Percentiles rank a stretch among this genome's conserved stretches.
Conservation (phyloP, 2,888 invertebrate species). For the Anticlea derivata region DNA sequence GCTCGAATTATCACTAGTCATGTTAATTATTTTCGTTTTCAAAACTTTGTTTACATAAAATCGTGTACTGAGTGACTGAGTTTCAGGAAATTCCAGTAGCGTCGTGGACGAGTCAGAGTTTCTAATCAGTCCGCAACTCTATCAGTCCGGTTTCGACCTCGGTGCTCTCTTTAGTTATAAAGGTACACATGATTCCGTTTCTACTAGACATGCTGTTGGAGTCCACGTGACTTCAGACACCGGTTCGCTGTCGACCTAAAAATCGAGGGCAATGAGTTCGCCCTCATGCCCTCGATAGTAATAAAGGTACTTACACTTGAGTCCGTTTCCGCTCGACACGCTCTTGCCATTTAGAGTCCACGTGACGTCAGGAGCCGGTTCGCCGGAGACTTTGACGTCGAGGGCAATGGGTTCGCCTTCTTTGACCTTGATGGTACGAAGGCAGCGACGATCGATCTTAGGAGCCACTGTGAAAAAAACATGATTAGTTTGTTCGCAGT, state of each 20-base stretch:
- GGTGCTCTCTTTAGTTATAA: too few relatives aligned
- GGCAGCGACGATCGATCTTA: constrained; percentile 95
- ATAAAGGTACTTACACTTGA: constrained; percentile 64
- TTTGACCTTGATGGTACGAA: constrained; percentile 93
- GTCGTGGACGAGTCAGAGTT: too few relatives aligned
- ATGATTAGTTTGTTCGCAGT: neutral
- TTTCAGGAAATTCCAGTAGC: too few relatives aligned
- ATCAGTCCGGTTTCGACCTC: too few relatives aligned
- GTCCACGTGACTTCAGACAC: neutral
- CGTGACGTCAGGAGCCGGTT: constrained; percentile 94
- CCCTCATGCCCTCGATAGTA: neutral
- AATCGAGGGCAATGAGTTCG: neutral
- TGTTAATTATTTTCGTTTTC: too few relatives aligned
- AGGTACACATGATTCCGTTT: too few relatives aligned
- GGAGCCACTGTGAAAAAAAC: constrained; percentile 90
- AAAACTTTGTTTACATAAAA: too few relatives aligned
- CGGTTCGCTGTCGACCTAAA: too few relatives aligned
- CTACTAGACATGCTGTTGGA: too few relatives aligned
- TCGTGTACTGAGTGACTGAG: too few relatives aligned
- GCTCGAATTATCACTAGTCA: too few relatives aligned
- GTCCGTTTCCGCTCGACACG: constrained; percentile 84
- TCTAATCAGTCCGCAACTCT: too few relatives aligned
- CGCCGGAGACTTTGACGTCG: constrained; percentile 95
- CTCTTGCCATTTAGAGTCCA: constrained; percentile 94
- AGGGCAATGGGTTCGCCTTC: constrained; percentile 95